Evolutionary conservation across 2,888 invertebrate species (phyloP), one percentile per base, ranked within the genome.

Genomic region (Digitonthophagus gazella): DNA sequence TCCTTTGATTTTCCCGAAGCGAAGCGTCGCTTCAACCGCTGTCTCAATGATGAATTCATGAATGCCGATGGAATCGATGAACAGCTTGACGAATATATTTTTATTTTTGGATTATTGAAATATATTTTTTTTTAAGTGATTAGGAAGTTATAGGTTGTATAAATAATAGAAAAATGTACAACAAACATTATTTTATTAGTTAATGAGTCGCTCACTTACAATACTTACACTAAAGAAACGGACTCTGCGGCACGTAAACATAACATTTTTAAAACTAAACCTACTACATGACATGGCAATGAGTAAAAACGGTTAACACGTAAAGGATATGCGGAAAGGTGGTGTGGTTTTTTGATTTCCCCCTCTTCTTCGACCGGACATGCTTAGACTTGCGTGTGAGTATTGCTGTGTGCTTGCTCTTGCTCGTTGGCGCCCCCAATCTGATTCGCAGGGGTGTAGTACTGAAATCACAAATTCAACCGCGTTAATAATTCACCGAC

Each of bases 371-470:
- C 61, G 16, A 18, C 19, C 61, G 19, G 8, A 18, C 57, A 1
- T 56, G 71, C 67, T 92, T 91, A 94, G 85, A 94, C 93, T 83
- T 94, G 93, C 75, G 93, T 93, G 83, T 93, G 93, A 15, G 90
- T 93, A 83, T 92, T 93, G 84, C 92, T 91, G 84, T 93, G 93
- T 69, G 93, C 88, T 73, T 91, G 90, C 77, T 94, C 93, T 77
- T 86, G 87, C 78, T 91, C 90, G 74, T 86, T 85, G 63, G 87
- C 86, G 78, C 91, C 88, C 75, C 83, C 85, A 78, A 93, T 90
- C 84, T 93, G 93, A 78, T 90, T 91, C 75, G 92, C 91, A 67
- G 93, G 90, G 64, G 93, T 88, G 84, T 93, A 93, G 81, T 93
- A 94, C 93, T 94, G 90, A 74, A 91, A 90, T 65, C 73, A 78